phyloP scores from a whole-genome alignment of 2,888 invertebrate species.

The Ellobium chinense region DNA sequence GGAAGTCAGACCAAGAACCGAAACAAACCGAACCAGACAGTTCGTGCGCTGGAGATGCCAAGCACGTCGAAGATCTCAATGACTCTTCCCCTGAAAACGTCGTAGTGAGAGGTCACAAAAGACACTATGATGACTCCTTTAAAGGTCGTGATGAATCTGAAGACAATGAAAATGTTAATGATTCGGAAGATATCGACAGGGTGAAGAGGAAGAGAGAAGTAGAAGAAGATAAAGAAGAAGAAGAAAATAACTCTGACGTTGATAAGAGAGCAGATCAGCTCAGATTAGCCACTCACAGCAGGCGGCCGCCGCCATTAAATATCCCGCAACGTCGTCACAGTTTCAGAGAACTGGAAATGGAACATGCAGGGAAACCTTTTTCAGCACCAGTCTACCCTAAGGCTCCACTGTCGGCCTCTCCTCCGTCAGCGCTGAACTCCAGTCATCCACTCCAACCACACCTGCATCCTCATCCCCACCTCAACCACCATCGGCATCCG shows the following conservation, averaged over 20 bases:
- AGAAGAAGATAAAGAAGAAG: not conserved
- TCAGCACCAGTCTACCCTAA: not conserved
- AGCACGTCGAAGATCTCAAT: not conserved
- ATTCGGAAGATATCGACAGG: no score
- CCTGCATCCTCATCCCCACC: not conserved
- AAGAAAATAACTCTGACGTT: not conserved
- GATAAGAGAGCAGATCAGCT: not conserved
- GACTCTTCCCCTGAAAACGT: no score
- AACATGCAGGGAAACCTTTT: not conserved
- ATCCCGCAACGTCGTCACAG: not conserved
- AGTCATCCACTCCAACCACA: not conserved
- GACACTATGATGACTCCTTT: no score
- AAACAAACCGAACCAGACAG: conserved; percentile 1
- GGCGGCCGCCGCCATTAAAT: not conserved
- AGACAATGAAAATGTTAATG: no score
- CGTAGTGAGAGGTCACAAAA: no score
- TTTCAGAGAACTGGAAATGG: not conserved
- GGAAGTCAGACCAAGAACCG: not conserved
- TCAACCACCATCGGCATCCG: not conserved
- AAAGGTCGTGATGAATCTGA: no score
- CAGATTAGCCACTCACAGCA: not conserved
- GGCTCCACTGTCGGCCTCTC: not conserved
- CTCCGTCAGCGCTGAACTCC: not conserved
- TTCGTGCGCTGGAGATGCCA: not conserved
- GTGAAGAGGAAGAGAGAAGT: no score